Evolutionary conservation across 2,113 vertebrate genomes (phyloP).

Genomic region (Sylvietta virens): DNA sequence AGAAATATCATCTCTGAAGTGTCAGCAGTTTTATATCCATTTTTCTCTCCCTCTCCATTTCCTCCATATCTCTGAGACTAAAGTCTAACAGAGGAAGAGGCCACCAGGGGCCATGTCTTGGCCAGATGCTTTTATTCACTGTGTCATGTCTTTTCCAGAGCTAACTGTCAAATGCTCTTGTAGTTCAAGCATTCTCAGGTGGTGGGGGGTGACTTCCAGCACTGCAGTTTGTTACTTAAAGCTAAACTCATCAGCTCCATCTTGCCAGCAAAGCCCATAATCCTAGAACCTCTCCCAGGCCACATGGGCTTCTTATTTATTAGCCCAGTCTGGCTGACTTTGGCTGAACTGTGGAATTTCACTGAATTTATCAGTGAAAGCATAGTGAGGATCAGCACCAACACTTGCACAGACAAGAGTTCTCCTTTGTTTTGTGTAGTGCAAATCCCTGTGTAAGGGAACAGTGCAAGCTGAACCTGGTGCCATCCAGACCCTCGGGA

Average conservation of each 20-base stretch:
- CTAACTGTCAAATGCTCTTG: constrained; percentile 1
- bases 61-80: not conserved
- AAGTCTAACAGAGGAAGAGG: constrained; percentile 20
- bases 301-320: rapidly evolving
- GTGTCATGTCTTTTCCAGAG: constrained; percentile 22
- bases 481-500: not conserved
- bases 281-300: not conserved
- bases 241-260: not conserved
- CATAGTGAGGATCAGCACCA: rapidly evolving
- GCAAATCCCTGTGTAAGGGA: not conserved
- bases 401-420: rapidly evolving
- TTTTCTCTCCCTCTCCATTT: constrained; percentile 47
- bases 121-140: constrained; percentile 44
- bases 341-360: not conserved
- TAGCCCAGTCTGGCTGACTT: not conserved
- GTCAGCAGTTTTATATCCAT: constrained; percentile 54
- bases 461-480: not conserved
- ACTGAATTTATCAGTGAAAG: not conserved
- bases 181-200: not conserved
- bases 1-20: constrained; percentile 40
- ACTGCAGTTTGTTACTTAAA: not conserved
- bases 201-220: not conserved
- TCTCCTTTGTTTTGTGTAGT: not conserved
- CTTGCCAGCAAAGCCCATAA: not conserved
- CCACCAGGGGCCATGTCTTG: constrained; percentile 37